Evolutionary conservation across 2,113 vertebrate species (phyloP), one percentile per base, ranked within the genome.

Genomic region (Typhlomys cinereus): DNA sequence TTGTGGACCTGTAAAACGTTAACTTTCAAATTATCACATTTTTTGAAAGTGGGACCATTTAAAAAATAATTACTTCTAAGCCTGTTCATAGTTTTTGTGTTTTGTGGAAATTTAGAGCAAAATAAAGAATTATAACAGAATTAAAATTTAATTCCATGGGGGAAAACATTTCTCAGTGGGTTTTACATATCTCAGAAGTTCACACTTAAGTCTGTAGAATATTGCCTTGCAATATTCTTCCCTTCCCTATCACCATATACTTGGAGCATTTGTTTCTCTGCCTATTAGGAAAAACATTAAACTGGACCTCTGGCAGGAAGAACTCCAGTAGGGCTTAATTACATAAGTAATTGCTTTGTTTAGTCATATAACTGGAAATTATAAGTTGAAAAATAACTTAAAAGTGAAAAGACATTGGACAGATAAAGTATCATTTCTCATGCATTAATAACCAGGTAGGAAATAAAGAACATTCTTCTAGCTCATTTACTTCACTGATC

Each of bases 91-190:
- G 3, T 59, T 2, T 27, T 39, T 84, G 8, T 87, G 52, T 27
- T 92, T 21, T 90, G 83, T 87, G 29, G 36, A 92, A 85, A 87
- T 75, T 84, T 79, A 64, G 71, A 87, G 59, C 27, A 90, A 88
- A 91, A 89, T n/a, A n/a, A 75, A 78, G 20, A 89, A 67, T 34
- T 76, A 48, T 34, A 88, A 36, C 71, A 1, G 44, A 78, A 74
- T 84, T 85, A 76, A 81, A 85, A 85, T 73, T 27, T 57, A 74
- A 81, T 74, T 84, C 13, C 57, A n/a, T 80, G 7, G 57, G 20
- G 59, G 39, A 76, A 27, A 91, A 20, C 2, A 69, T 85, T 74
- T 79, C 50, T 70, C 9, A 44, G 18, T 74, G 13, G 39, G 85
- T 71, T 83, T 17, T 82, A 13, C 48, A 44, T 92, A 73, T 67